These are phyloP conservation scores for Sitta europaea DNA, from an alignment of 2,113 vertebrate genomes.

Conservation along the genomic window DNA sequence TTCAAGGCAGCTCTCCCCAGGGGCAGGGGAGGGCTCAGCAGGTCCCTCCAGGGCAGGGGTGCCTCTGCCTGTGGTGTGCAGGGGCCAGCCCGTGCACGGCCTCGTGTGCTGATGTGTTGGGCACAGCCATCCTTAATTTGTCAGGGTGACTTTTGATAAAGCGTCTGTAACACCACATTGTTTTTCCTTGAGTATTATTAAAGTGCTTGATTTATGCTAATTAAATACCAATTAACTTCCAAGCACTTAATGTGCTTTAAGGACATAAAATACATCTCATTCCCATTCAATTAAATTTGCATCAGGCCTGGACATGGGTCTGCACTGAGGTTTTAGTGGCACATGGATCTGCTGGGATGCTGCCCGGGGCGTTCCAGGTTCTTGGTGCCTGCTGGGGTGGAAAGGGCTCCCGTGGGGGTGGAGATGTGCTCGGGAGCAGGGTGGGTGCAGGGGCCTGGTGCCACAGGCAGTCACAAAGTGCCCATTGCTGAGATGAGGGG, in stretches of 20 bases:
- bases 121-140: neutral
- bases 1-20: neutral
- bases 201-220: constrained; percentile 52
- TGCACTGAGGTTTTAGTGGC: neutral
- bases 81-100: rapidly evolving
- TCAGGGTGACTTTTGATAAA: constrained; percentile 25
- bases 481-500: neutral
- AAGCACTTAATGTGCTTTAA: constrained; percentile 34
- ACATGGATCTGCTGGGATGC: neutral
- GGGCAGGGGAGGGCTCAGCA: neutral
- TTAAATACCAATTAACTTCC: constrained; percentile 58
- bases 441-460: neutral
- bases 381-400: rapidly evolving
- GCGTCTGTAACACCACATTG: neutral
- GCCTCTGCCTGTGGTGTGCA: rapidly evolving
- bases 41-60: rapidly evolving
- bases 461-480: rapidly evolving
- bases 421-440: rapidly evolving
- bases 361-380: neutral
- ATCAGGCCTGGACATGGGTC: neutral
- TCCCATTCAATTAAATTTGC: neutral
- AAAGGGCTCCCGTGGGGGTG: rapidly evolving
- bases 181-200: constrained; percentile 28
- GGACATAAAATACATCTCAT: constrained; percentile 28
- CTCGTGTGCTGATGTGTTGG: rapidly evolving